Evolutionary conservation across 2,113 vertebrate species (phyloP).

Genomic region (Lonchura striata): DNA sequence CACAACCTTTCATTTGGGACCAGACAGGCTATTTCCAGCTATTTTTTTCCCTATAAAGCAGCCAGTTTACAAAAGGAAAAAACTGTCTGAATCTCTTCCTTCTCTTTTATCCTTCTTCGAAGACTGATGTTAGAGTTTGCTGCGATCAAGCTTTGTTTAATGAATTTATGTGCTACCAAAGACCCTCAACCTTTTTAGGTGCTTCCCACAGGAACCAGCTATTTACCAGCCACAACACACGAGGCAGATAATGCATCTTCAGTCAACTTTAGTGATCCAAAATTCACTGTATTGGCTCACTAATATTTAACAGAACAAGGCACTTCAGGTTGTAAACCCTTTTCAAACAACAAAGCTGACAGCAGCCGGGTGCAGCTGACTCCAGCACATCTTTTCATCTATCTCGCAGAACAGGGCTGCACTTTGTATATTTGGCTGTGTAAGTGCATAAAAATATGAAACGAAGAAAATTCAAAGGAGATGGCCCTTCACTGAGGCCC

Average conservation of each 20-base stretch:
- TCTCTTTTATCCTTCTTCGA: constrained; percentile 51
- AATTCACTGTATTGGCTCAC: background rate
- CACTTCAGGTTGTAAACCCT: background rate
- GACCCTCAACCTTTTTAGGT: constrained; percentile 47
- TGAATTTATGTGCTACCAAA: constrained; percentile 58
- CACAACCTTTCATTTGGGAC: constrained; percentile 15
- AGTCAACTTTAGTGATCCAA: constrained; percentile 12
- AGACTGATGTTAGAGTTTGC: constrained; percentile 33
- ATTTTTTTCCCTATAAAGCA: constrained; percentile 43
- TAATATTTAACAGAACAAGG: constrained; percentile 50
- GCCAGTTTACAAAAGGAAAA: constrained; percentile 63
- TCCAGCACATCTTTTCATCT: background rate
- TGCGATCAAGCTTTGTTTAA: constrained; percentile 53
- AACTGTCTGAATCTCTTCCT: constrained; percentile 64
- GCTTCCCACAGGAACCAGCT: constrained; percentile 59
- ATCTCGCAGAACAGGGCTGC: background rate
- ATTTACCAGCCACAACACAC: constrained; percentile 58
- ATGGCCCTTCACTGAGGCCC: background rate
- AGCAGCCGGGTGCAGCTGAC: constrained; percentile 6
- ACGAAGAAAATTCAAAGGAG: background rate
- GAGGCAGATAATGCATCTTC: constrained; percentile 36
- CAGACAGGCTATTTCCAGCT: constrained; percentile 56
- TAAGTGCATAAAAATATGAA: background rate
- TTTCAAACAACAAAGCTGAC: background rate
- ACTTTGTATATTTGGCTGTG: background rate